Conservation (phyloP, 2,113 vertebrate genomes). For the Varanus komodoensis region DNA sequence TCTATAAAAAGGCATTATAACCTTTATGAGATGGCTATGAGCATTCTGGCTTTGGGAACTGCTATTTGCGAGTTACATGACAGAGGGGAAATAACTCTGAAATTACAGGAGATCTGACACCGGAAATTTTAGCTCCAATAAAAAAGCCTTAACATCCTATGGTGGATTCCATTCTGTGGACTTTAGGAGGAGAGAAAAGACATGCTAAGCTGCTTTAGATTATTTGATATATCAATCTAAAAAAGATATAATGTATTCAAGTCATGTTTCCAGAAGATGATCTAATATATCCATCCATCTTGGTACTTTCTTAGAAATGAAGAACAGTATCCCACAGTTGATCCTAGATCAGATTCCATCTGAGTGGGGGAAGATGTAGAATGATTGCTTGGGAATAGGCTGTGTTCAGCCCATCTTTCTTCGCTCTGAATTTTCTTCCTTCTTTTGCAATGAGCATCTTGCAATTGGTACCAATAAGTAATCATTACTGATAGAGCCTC, state of each 20-base stretch:
- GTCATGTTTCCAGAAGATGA: conserved; percentile 68
- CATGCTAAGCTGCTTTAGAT: conserved; percentile 65
- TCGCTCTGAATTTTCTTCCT: conserved; percentile 19
- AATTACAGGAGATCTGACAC: conserved; percentile 67
- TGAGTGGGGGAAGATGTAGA: conserved; percentile 65
- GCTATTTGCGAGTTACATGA: conserved; percentile 63
- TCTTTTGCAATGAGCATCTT: background rate
- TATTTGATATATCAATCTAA: conserved; percentile 62
- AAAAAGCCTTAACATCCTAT: conserved; percentile 60
- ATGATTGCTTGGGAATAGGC: conserved; percentile 61
- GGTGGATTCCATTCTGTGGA: conserved; percentile 52
- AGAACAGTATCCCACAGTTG: conserved; percentile 60
- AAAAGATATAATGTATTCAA: conserved; percentile 77
- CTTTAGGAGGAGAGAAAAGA: conserved; percentile 52
- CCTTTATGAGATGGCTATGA: conserved; percentile 22
- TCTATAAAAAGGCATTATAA: conserved; percentile 29
- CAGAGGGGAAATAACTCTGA: conserved; percentile 66
- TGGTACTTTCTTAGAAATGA: conserved; percentile 70
- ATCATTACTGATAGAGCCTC: background rate
- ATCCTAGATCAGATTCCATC: conserved; percentile 62
- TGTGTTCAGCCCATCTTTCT: conserved; percentile 42
- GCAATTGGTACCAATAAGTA: background rate
- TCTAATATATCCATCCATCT: conserved; percentile 73
- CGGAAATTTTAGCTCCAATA: conserved; percentile 68
- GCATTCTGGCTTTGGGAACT: conserved; percentile 60